These are phyloP conservation scores for Drosophila algonquin DNA, from an alignment of 2,888 invertebrate species.

Conservation along the genomic window DNA sequence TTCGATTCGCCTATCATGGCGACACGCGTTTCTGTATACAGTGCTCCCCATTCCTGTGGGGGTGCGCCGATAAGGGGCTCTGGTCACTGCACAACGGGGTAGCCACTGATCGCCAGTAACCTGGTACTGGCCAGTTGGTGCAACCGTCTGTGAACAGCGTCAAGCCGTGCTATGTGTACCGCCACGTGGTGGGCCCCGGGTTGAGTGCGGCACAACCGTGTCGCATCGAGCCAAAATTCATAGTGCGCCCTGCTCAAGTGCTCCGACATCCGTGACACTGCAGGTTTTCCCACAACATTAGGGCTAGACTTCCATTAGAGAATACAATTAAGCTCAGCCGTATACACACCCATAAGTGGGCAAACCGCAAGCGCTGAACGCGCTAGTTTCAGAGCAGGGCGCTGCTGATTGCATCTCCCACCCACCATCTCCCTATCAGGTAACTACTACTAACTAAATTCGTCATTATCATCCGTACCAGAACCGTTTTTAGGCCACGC, in stretches of 20 bases:
- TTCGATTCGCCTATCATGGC: constrained; percentile 9
- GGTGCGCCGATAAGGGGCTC: constrained; percentile 75
- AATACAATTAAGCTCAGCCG: neutral
- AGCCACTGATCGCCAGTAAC: constrained; percentile 82
- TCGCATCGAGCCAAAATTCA: constrained; percentile 81
- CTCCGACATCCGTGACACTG: constrained; percentile 64
- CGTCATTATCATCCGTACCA: neutral
- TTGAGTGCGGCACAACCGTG: constrained; percentile 80
- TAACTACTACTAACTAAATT: constrained; percentile 43
- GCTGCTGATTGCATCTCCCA: constrained; percentile 16
- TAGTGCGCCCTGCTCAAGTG: constrained; percentile 82
- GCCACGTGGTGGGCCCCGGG: constrained; percentile 83
- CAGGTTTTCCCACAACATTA: constrained; percentile 70
- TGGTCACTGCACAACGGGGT: constrained; percentile 83
- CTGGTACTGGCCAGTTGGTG: constrained; percentile 83
- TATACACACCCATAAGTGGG: constrained; percentile 31
- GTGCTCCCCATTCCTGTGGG: constrained; percentile 23
- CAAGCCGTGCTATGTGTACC: constrained; percentile 83
- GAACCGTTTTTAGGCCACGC: constrained; percentile 68
- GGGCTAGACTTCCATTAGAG: neutral
- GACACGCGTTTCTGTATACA: constrained; percentile 27
- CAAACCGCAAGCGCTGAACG: constrained; percentile 57
- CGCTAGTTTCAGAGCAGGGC: constrained; percentile 64
- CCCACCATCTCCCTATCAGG: constrained; percentile 43
- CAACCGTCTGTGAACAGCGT: constrained; percentile 83